Percentiles rank a stretch among this genome's conserved stretches.
Evolutionary conservation across 1,140 invertebrate species (phyloP).

Genomic region (Trachymyrmex cornetzi): DNA sequence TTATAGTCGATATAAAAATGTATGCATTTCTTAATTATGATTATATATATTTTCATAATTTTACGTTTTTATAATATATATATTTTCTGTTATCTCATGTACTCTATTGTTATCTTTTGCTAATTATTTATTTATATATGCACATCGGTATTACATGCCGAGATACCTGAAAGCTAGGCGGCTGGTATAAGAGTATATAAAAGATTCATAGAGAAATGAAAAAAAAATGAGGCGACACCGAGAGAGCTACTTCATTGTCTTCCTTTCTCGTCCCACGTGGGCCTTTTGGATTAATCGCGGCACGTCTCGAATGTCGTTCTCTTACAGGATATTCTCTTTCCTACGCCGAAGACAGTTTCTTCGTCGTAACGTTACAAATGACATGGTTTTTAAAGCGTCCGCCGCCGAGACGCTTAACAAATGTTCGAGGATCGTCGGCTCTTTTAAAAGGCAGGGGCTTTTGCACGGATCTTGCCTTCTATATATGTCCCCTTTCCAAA

Average conservation of each 20-base stretch:
- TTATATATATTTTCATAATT: background rate
- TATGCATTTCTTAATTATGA: background rate
- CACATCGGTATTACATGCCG: background rate
- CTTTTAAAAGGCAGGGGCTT: conserved; percentile 57
- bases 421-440: conserved; percentile 70
- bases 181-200: conserved; percentile 3
- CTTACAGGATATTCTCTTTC: conserved; percentile 61
- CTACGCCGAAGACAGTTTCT: conserved; percentile 61
- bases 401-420: conserved; percentile 73
- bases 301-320: conserved; percentile 74
- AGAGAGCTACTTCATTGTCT: conserved; percentile 55
- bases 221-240: conserved; percentile 10
- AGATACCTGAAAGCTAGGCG: too few relatives aligned
- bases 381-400: conserved; percentile 75
- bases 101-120: background rate
- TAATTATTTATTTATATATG: conserved; percentile 13
- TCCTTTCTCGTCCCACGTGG: conserved; percentile 64
- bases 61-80: background rate
- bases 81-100: background rate
- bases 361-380: conserved; percentile 80
- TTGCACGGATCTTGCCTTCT: conserved; percentile 54
- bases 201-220: conserved; percentile 37
- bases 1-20: background rate
- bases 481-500: conserved; percentile 39
- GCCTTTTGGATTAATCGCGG: conserved; percentile 79